Evolutionary conservation across 2,797 vertebrate genomes (phyloP).

Genomic region (Coracias cyanogaster): DNA sequence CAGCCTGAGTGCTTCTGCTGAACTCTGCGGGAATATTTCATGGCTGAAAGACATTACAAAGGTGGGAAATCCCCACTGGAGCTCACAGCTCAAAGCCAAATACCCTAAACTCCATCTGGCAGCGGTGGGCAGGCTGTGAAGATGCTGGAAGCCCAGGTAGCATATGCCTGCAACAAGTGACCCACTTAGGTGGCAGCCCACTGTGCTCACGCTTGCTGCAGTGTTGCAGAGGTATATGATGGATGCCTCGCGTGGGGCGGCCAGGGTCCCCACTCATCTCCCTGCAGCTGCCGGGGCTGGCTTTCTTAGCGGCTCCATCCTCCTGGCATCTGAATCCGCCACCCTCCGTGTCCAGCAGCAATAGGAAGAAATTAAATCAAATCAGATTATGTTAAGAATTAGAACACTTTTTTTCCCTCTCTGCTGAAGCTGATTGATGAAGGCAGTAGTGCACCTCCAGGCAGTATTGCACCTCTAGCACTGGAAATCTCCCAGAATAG

Average conservation of each 20-base stretch:
- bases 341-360: background rate
- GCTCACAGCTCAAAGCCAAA: background rate
- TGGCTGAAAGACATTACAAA: background rate
- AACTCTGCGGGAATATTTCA: constrained; percentile 13
- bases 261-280: fast-evolving
- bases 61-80: background rate
- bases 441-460: background rate
- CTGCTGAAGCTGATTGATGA: background rate
- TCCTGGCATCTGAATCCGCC: fast-evolving
- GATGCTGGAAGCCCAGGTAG: background rate
- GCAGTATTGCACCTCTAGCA: background rate
- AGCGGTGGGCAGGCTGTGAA: background rate
- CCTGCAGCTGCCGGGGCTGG: fast-evolving
- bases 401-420: background rate
- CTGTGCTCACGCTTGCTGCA: fast-evolving
- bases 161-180: background rate
- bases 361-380: background rate
- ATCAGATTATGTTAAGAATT: background rate
- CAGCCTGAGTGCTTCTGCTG: background rate
- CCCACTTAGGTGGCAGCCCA: background rate
- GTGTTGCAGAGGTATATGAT: fast-evolving
- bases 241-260: fast-evolving
- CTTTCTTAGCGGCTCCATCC: background rate
- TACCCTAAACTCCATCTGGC: constrained; percentile 27
- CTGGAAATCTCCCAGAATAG: background rate